phyloP scores from a whole-genome alignment of 1,140 invertebrate species.

The Lepidurus packardi region DNA sequence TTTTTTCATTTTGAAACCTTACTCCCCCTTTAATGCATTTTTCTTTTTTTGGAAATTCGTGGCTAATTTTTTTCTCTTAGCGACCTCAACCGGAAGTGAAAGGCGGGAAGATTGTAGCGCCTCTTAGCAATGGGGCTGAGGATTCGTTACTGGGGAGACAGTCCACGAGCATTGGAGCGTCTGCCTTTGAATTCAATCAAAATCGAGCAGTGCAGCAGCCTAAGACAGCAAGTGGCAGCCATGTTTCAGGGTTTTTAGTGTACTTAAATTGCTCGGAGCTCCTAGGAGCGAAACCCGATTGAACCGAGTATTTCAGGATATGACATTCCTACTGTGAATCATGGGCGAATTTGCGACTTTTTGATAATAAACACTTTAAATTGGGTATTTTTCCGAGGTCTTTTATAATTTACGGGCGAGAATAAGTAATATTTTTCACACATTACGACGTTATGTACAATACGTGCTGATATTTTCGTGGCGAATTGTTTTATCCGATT shows the following conservation, averaged over 20 bases:
- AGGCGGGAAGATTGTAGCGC: background rate
- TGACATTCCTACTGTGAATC: background rate
- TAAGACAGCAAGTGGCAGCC: background rate
- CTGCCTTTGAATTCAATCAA: constrained; percentile 24
- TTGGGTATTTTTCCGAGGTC: background rate
- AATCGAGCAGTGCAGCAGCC: constrained; percentile 7
- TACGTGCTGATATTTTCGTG: too few species aligned
- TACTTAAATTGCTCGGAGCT: background rate
- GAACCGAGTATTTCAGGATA: background rate
- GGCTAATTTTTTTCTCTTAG: background rate
- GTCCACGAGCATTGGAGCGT: background rate
- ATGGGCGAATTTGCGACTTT: background rate
- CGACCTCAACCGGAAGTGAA: constrained; percentile 4
- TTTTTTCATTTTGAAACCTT: too few species aligned
- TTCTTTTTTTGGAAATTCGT: background rate
- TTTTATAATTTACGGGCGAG: background rate
- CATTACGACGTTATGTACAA: background rate
- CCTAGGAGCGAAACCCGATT: background rate
- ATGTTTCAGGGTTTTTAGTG: background rate
- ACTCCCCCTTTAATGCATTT: background rate
- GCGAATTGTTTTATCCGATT: too few species aligned
- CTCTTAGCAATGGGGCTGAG: background rate
- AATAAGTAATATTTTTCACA: background rate
- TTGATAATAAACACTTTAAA: background rate
- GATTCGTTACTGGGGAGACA: background rate